These are phyloP conservation scores for Polylopha cassiicola DNA, from an alignment of 2,888 invertebrate genomes.

Conservation along the genomic window DNA sequence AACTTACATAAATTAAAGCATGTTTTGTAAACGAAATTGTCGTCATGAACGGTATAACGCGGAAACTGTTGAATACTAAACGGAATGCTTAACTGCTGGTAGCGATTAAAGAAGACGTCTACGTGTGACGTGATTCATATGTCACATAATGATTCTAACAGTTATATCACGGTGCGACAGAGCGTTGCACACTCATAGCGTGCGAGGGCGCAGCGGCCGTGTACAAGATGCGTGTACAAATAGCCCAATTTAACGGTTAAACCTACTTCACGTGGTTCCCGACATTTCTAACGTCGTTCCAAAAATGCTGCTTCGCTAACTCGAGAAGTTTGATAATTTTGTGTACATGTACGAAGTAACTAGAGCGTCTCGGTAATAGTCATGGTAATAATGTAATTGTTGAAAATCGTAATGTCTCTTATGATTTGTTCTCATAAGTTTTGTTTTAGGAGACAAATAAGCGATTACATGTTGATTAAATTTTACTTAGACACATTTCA, in stretches of 20 bases:
- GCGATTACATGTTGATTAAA: too few relatives aligned
- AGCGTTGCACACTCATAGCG: slow-evolving; percentile 39
- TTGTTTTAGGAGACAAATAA: too few relatives aligned
- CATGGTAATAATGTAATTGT: slow-evolving; percentile 16
- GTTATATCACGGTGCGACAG: slow-evolving; percentile 54
- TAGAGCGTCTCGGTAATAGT: slow-evolving; percentile 17
- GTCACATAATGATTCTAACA: slow-evolving; percentile 65
- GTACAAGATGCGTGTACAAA: slow-evolving; percentile 51
- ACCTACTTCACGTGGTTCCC: slow-evolving; percentile 22
- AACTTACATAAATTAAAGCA: too few relatives aligned
- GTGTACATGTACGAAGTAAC: slow-evolving; percentile 11
- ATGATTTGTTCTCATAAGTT: too few relatives aligned
- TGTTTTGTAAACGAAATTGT: slow-evolving; percentile 16
- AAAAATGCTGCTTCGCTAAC: slow-evolving; percentile 8
- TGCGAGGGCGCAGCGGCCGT: slow-evolving; percentile 54
- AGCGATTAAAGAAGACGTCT: slow-evolving; percentile 43
- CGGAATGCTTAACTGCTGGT: slow-evolving; percentile 25
- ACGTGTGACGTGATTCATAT: slow-evolving; percentile 54
- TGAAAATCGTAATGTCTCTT: slow-evolving; percentile 6
- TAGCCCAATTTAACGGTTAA: slow-evolving; percentile 73
- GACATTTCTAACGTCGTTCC: slow-evolving; percentile 8
- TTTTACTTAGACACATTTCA: too few relatives aligned
- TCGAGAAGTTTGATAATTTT: slow-evolving; percentile 11
- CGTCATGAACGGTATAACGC: slow-evolving; percentile 4
- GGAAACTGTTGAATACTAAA: slow-evolving; percentile 16